Evolutionary conservation across 1,140 invertebrate genomes (phyloP).

Genomic region (Monomorium pharaonis): DNA sequence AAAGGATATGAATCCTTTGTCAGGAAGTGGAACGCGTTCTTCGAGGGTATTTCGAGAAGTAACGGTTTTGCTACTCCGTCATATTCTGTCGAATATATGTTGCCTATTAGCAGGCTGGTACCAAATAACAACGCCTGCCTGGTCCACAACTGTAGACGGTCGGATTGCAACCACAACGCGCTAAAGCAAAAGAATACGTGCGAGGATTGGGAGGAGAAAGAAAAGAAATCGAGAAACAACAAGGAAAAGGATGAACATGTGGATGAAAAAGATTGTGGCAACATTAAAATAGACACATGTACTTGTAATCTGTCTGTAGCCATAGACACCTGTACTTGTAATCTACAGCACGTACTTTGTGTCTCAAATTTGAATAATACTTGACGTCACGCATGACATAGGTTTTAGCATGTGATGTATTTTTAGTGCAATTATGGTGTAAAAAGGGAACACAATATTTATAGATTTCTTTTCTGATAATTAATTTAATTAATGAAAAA

Average conservation of each 20-base stretch:
- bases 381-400: background rate
- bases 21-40: slow-evolving; percentile 40
- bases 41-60: background rate
- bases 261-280: background rate
- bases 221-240: background rate
- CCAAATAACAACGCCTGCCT: background rate
- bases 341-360: background rate
- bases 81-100: slow-evolving; percentile 4
- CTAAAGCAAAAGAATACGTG: background rate
- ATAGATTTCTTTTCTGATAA: background rate
- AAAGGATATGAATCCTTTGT: slow-evolving; percentile 9
- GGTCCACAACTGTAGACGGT: background rate
- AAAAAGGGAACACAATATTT: background rate
- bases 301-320: slow-evolving; percentile 10
- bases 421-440: background rate
- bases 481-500: slow-evolving; percentile 10
- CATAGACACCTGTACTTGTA: slow-evolving; percentile 15
- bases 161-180: background rate
- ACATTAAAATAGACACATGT: slow-evolving; percentile 5
- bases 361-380: background rate
- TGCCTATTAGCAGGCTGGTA: background rate
- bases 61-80: background rate
- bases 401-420: background rate
- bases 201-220: background rate
- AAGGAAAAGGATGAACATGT: background rate